Evolutionary conservation across 2,888 invertebrate genomes (phyloP).

Genomic region (Nycteola revayana): DNA sequence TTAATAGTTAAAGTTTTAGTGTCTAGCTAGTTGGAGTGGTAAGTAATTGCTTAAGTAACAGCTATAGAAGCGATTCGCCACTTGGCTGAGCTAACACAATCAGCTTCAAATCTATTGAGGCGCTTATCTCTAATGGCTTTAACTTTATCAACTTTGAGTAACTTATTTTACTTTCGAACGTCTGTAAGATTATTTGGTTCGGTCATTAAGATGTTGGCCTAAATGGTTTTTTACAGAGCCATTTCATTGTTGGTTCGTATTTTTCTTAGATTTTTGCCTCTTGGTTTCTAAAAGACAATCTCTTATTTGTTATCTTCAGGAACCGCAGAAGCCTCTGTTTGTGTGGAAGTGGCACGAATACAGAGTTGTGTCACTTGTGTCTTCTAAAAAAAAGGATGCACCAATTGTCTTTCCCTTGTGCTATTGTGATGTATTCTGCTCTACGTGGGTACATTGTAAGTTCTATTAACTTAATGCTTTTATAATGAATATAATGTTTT

Average conservation of each 20-base stretch:
- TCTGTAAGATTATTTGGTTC: too few species aligned
- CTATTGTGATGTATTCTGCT: not conserved
- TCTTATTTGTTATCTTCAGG: too few species aligned
- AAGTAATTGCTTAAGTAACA: slow-evolving; percentile 62
- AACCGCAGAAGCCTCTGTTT: too few species aligned
- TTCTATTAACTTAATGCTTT: slow-evolving; percentile 7
- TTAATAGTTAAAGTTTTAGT: slow-evolving; percentile 70
- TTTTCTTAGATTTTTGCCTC: too few species aligned
- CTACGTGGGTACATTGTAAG: not conserved
- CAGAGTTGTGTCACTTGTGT: too few species aligned
- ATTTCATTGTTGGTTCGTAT: too few species aligned
- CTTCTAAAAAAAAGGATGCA: too few species aligned
- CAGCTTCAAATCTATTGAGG: slow-evolving; percentile 23
- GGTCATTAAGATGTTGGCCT: too few species aligned
- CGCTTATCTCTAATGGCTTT: slow-evolving; percentile 18
- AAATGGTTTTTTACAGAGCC: too few species aligned
- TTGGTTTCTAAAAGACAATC: too few species aligned
- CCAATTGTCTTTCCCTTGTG: not conserved
- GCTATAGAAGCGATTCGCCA: slow-evolving; percentile 44
- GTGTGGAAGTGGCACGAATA: too few species aligned
- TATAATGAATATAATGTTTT: slow-evolving; percentile 6
- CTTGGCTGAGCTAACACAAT: slow-evolving; percentile 36
- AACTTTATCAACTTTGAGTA: slow-evolving; percentile 20
- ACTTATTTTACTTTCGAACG: not conserved
- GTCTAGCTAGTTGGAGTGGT: slow-evolving; percentile 52